A percentile compares a stretch with the other conserved stretches of the same genome.
Evolutionary conservation across 2,113 vertebrate genomes (phyloP).

Genomic region (Mormoops blainvillei): DNA sequence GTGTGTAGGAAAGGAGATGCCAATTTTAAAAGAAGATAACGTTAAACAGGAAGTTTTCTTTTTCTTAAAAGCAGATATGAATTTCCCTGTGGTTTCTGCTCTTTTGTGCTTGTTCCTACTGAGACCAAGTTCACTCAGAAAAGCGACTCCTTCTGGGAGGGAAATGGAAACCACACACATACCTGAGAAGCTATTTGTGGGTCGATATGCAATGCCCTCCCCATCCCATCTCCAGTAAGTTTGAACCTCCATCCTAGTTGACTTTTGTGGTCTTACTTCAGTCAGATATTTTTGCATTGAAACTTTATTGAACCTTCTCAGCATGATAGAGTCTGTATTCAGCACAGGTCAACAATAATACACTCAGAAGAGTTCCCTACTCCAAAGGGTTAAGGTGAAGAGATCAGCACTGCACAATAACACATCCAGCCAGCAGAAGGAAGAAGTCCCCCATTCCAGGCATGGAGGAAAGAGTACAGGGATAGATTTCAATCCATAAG

Average conservation of each 20-base stretch:
- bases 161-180: not conserved
- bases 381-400: not conserved
- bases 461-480: too few relatives aligned
- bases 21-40: not conserved
- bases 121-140: not conserved
- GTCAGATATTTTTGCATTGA: not conserved
- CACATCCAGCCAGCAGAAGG: accelerated
- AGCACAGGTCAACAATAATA: not conserved
- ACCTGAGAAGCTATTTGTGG: not conserved
- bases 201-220: not conserved
- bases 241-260: accelerated
- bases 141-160: not conserved
- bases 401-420: accelerated
- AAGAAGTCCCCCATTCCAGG: accelerated
- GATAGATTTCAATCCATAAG: not conserved
- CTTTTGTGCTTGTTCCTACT: not conserved
- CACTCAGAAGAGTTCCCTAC: accelerated
- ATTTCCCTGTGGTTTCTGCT: not conserved
- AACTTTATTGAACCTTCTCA: not conserved
- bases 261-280: not conserved
- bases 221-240: too few relatives aligned
- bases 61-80: not conserved
- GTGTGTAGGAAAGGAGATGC: not conserved
- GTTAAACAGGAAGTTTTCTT: not conserved
- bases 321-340: accelerated